These are phyloP conservation scores for Muscidifurax raptorellus DNA, from an alignment of 1,140 invertebrate species.

Conservation along the genomic window DNA sequence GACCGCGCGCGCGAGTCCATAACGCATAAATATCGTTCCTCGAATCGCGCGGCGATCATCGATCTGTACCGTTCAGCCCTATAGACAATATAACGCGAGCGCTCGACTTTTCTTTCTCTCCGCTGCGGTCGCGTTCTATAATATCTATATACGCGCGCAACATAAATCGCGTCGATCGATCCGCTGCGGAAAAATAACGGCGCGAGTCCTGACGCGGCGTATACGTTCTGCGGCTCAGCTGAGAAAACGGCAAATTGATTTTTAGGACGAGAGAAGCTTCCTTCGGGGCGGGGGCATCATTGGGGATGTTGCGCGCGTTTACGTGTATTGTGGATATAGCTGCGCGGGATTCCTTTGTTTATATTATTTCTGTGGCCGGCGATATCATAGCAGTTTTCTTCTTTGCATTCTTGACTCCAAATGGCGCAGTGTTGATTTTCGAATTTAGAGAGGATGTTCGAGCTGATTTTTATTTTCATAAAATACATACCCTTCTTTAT, in stretches of 20 bases:
- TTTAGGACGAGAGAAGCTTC: slow-evolving; percentile 3
- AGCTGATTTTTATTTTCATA: too few species aligned
- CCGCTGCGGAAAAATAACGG: neutral
- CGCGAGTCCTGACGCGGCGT: neutral
- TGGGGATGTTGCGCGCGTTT: too few species aligned
- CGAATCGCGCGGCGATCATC: neutral
- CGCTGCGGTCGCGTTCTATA: neutral
- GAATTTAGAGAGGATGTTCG: too few species aligned
- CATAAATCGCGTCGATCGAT: neutral
- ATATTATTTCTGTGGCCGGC: too few species aligned
- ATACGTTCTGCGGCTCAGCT: neutral
- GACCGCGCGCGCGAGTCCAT: neutral
- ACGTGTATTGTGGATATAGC: too few species aligned
- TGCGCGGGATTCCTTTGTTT: too few species aligned
- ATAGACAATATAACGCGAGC: neutral
- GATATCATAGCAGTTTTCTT: too few species aligned
- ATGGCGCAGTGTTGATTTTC: too few species aligned
- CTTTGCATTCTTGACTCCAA: too few species aligned
- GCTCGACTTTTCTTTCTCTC: too few species aligned
- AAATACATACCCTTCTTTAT: too few species aligned
- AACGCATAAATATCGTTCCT: slow-evolving; percentile 21
- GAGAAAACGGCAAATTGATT: slow-evolving; percentile 5
- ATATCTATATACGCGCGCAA: neutral
- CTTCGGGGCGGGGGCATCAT: neutral
- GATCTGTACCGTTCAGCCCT: neutral